Percentiles rank a stretch among this genome's conserved stretches.
These are phyloP conservation scores for Spea multiplicata DNA, from an alignment of 2,113 vertebrate genomes.

Conservation along the genomic window DNA sequence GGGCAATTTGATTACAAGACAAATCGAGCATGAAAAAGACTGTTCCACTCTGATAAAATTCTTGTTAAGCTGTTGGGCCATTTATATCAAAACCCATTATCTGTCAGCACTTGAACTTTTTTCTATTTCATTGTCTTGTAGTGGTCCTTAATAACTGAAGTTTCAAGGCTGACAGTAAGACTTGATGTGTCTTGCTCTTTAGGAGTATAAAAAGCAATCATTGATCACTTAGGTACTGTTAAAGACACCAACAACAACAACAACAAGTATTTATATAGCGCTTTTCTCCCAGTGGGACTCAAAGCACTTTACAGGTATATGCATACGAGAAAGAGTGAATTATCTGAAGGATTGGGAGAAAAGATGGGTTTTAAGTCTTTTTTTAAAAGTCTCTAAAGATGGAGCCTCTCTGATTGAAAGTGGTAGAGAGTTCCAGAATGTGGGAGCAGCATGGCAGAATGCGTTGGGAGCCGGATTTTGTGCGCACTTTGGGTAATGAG, in stretches of 20 bases:
- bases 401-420: too few species aligned
- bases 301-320: too few species aligned
- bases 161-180: conserved; percentile 32
- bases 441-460: too few species aligned
- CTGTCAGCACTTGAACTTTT: conserved; percentile 52
- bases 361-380: too few species aligned
- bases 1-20: conserved; percentile 51
- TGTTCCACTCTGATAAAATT: conserved; percentile 53
- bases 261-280: too few species aligned
- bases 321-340: too few species aligned
- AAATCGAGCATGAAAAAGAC: conserved; percentile 53
- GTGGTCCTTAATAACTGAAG: conserved; percentile 38
- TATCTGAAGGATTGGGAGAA: too few species aligned
- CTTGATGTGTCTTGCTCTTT: conserved; percentile 12
- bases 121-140: conserved; percentile 30
- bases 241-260: conserved; percentile 9
- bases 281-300: too few species aligned
- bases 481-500: too few species aligned
- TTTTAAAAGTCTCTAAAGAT: too few species aligned
- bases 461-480: too few species aligned
- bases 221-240: conserved; percentile 9
- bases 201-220: conserved; percentile 3
- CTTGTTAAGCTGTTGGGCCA: conserved; percentile 51
- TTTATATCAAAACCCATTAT: conserved; percentile 56
- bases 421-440: too few species aligned